Percentiles rank a stretch among this genome's conserved stretches.
These are phyloP conservation scores for Menidia beryllina DNA, from an alignment of 2,113 vertebrate species.

Conservation along the genomic window DNA sequence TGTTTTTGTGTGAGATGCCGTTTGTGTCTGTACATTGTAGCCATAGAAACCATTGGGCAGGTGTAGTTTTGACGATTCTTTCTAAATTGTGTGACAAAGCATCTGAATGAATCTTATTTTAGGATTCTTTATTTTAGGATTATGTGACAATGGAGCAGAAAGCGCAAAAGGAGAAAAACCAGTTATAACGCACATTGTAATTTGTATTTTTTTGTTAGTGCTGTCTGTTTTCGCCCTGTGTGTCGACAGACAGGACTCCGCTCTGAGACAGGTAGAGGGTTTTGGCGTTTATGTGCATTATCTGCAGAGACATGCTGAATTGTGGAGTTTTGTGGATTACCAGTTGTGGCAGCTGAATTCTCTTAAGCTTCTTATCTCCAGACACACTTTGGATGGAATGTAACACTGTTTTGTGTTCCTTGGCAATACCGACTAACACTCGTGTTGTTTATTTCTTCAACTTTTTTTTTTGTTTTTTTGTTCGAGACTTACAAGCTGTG, in stretches of 20 bases:
- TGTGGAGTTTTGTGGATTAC: background rate
- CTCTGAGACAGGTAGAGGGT: background rate
- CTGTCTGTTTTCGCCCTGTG: too few relatives aligned
- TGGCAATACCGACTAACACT: background rate
- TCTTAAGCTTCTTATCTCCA: slow-evolving; percentile 28
- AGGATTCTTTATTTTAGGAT: too few relatives aligned
- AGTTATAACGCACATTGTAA: background rate
- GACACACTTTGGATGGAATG: slow-evolving; percentile 17
- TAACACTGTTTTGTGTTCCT: slow-evolving; percentile 2
- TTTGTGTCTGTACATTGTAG: too few relatives aligned
- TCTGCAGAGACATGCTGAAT: background rate
- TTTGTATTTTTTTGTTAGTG: background rate
- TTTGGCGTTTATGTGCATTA: background rate
- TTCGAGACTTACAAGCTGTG: background rate
- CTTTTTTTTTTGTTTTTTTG: background rate
- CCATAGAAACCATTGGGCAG: too few relatives aligned
- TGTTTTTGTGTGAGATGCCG: too few relatives aligned
- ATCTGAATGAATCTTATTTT: too few relatives aligned
- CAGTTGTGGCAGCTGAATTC: slow-evolving; percentile 8
- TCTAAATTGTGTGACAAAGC: too few relatives aligned
- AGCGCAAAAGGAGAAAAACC: background rate
- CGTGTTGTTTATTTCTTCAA: slow-evolving; percentile 9
- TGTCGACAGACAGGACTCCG: background rate
- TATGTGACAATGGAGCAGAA: background rate
- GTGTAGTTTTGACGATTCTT: too few relatives aligned